Percentiles rank a stretch among this genome's conserved stretches.
These are phyloP conservation scores for Dysidea cf. avara DNA, from an alignment of 37 sponge, comb jelly and placozoan genomes.

Conservation along the genomic window DNA sequence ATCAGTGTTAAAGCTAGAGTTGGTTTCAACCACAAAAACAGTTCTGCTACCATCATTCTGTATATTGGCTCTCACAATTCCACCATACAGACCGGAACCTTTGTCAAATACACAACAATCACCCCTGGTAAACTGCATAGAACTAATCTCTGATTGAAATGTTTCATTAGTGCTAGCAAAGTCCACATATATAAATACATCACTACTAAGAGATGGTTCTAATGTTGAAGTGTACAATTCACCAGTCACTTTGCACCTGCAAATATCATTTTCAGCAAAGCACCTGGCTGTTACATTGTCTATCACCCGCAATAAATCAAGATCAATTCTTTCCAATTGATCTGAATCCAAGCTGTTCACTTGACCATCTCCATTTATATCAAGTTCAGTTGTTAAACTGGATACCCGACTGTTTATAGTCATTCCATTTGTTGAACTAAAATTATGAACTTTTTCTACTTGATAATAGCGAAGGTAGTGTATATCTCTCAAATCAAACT, in stretches of 20 bases:
- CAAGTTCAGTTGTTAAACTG: too few relatives aligned
- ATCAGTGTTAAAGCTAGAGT: slow-evolving; percentile 2
- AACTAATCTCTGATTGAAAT: slow-evolving; percentile 38
- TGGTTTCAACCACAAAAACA: slow-evolving; percentile 6
- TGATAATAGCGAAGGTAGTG: slow-evolving; percentile 44
- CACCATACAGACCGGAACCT: slow-evolving; percentile 13
- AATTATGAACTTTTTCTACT: slow-evolving; percentile 34
- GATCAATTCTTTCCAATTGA: slow-evolving; percentile 24
- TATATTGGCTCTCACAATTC: slow-evolving; percentile 11
- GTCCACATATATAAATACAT: slow-evolving; percentile 33
- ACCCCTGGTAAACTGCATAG: slow-evolving; percentile 10
- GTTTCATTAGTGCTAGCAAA: slow-evolving; percentile 21
- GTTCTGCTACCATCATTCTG: neutral
- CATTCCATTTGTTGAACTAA: slow-evolving; percentile 22
- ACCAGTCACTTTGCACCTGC: slow-evolving; percentile 18
- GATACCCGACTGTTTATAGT: neutral
- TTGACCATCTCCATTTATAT: slow-evolving; percentile 49
- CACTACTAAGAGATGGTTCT: neutral
- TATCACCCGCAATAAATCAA: slow-evolving; percentile 18
- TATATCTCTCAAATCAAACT: slow-evolving; percentile 61
- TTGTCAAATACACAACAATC: neutral
- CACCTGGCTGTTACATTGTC: neutral
- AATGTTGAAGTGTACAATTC: slow-evolving; percentile 11
- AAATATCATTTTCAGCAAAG: neutral
- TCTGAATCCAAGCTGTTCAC: slow-evolving; percentile 28